phyloP scores from a whole-genome alignment of 2,888 invertebrate species.

The Drosophila testacea region DNA sequence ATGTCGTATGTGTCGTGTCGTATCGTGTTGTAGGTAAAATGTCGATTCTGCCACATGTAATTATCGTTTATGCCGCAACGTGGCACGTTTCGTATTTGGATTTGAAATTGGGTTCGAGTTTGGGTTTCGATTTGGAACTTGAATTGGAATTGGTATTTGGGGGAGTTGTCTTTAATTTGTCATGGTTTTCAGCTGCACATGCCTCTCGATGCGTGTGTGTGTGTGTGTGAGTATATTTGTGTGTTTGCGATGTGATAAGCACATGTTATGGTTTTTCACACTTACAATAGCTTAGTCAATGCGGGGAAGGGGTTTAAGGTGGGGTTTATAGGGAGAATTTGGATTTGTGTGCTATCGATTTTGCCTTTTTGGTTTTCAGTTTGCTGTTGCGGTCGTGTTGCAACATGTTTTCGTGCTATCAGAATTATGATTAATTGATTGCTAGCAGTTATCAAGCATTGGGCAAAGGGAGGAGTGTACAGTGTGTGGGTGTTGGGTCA shows the following conservation, averaged over 20 bases:
- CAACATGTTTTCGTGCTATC: constrained; percentile 73
- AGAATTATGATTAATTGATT: constrained; percentile 77
- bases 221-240: constrained; percentile 39
- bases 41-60: constrained; percentile 60
- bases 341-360: constrained; percentile 65
- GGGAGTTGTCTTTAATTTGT: constrained; percentile 70
- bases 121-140: constrained; percentile 35
- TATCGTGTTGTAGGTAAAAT: constrained; percentile 47
- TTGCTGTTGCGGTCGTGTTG: constrained; percentile 68
- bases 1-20: constrained; percentile 23
- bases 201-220: constrained; percentile 17
- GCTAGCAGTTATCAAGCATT: constrained; percentile 44
- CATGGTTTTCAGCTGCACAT: constrained; percentile 74
- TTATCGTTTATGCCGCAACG: constrained; percentile 74
- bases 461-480: neutral
- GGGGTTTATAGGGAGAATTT: constrained; percentile 18
- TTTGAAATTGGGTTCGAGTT: constrained; percentile 29
- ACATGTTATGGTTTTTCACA: constrained; percentile 79
- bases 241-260: constrained; percentile 71
- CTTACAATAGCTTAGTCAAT: constrained; percentile 40
- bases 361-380: constrained; percentile 53
- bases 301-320: neutral
- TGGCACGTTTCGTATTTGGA: constrained; percentile 72
- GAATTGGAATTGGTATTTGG: constrained; percentile 20
- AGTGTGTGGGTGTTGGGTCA: constrained; percentile 40